Percentiles rank a stretch among this genome's conserved stretches.
These are phyloP conservation scores for Pseudochirops cupreus DNA, from an alignment of 2,797 vertebrate species.

Conservation along the genomic window DNA sequence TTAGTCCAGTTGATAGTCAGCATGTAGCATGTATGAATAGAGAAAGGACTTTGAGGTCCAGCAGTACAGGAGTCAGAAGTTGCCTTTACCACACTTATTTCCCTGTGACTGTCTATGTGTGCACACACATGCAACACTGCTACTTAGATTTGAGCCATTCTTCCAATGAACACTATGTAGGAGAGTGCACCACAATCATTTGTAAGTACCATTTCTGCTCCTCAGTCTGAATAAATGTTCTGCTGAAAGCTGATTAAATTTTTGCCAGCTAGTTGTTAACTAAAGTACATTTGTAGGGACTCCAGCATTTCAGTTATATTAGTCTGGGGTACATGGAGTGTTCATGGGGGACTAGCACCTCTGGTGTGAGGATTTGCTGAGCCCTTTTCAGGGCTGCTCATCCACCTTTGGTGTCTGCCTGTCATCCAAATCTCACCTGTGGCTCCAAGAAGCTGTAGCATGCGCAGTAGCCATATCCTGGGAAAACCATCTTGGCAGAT, in stretches of 20 bases:
- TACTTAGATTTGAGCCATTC: background rate
- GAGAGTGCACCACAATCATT: background rate
- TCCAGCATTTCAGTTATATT: background rate
- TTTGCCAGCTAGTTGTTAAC: background rate
- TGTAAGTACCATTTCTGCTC: background rate
- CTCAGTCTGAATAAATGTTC: background rate
- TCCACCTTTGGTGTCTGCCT: background rate
- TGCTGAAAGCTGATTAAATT: background rate
- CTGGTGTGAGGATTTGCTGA: background rate
- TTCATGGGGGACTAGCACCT: background rate
- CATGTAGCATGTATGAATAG: background rate
- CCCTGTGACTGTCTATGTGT: too few relatives aligned
- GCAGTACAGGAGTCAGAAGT: background rate
- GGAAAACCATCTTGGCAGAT: background rate
- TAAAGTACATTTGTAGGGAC: background rate
- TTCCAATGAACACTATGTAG: background rate
- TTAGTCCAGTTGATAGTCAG: background rate
- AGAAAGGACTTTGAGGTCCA: background rate
- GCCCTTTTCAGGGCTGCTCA: background rate
- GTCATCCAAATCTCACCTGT: background rate
- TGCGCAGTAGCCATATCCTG: background rate
- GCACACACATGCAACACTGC: background rate
- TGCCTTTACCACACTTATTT: background rate
- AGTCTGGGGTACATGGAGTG: background rate
- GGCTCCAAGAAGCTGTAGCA: background rate